Percentiles rank a stretch among this genome's conserved stretches.
These are phyloP conservation scores for Callyntrura sp. DNA, from an alignment of 2,888 invertebrate species.

Conservation along the genomic window DNA sequence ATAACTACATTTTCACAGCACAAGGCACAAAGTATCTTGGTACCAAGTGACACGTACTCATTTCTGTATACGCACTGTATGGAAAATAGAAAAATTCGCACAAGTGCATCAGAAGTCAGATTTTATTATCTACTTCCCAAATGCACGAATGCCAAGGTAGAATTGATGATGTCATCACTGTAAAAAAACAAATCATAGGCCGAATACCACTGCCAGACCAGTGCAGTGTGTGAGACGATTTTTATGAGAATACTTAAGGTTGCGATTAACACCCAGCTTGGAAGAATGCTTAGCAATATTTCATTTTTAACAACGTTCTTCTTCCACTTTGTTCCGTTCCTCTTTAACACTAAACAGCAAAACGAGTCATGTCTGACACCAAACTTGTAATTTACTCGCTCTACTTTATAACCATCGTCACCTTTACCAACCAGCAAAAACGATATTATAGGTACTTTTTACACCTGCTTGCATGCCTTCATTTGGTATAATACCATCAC, in stretches of 20 bases:
- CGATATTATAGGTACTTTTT: neutral
- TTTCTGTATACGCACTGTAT: neutral
- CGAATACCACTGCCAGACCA: neutral
- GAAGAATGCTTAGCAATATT: conserved; percentile 15
- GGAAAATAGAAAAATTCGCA: no score
- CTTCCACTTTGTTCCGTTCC: neutral
- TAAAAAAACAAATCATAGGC: neutral
- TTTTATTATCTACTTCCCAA: conserved; percentile 11
- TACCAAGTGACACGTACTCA: neutral
- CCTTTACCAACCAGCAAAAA: neutral
- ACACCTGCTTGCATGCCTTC: neutral
- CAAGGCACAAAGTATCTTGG: no score
- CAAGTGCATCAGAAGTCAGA: neutral
- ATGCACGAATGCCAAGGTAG: neutral
- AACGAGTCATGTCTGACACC: neutral
- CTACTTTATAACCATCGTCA: conserved; percentile 25
- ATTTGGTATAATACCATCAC: conserved; percentile 10
- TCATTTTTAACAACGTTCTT: conserved; percentile 25
- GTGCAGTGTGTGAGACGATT: neutral
- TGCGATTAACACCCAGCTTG: conserved; percentile 38
- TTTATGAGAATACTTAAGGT: conserved; percentile 14
- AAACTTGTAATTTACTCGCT: conserved; percentile 45
- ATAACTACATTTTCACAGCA: no score
- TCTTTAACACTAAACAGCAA: neutral
- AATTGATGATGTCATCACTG: conserved; percentile 3